These are phyloP conservation scores for Archegozetes longisetosus DNA, from an alignment of 1,140 invertebrate species.

Conservation along the genomic window DNA sequence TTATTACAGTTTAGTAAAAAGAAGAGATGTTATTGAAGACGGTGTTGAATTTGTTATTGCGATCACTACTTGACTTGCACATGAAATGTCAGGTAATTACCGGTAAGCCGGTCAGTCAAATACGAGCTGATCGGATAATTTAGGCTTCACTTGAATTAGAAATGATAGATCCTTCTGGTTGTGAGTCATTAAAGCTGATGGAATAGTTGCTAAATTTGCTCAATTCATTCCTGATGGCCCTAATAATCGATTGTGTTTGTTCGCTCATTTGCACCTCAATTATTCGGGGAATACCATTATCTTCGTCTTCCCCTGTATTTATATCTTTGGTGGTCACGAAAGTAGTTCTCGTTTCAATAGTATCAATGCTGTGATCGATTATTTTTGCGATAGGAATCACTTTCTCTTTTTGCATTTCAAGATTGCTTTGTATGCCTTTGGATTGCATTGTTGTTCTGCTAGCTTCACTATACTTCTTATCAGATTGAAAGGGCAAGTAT, in stretches of 20 bases:
- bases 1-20: no score
- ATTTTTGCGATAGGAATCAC: not conserved
- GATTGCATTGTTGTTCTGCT: not conserved
- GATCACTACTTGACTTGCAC: no score
- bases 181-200: not conserved
- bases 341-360: not conserved
- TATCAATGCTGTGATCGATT: not conserved
- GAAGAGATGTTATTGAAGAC: no score
- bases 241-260: constrained; percentile 9
- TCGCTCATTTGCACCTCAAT: constrained; percentile 4
- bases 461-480: not conserved
- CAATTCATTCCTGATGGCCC: constrained; percentile 9
- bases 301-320: not conserved
- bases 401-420: not conserved
- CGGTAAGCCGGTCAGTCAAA: no score
- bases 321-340: not conserved
- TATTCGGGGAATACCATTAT: not conserved
- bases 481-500: not conserved
- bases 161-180: no score
- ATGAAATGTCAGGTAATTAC: no score
- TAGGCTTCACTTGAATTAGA: no score
- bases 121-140: no score
- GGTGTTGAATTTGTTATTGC: no score
- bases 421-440: not conserved
- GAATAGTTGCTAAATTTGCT: not conserved